Base-by-base conservation (phyloP, 2,888 invertebrate genomes). In the Leptinotarsa juncta region DNA sequence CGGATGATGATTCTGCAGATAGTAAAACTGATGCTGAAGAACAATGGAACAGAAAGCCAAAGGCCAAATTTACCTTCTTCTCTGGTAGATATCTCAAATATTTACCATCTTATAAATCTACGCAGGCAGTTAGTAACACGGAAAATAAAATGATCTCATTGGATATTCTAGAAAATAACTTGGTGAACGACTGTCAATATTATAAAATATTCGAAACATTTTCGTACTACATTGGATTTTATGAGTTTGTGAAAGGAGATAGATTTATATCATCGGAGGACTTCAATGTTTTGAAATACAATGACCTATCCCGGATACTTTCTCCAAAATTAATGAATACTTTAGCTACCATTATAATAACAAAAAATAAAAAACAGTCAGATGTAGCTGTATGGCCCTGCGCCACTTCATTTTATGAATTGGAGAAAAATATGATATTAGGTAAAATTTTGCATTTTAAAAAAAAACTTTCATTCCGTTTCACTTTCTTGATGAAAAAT, bases 41-140 rank as follows among this genome's bases (percentile, higher is more conserved):
- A 65, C 42, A 65, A 42, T 65, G 65, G 65, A 65, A 65, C 16
- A 3, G 65, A n/a, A n/a, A n/a, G 42, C 48, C 65, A 15, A 49
- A 48, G 65, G 65, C 65, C 42, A 65, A 65, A 48, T 42, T 49
- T 42, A 65, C 65, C 42, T 65, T 65, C 42, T 65, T 65, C 49
- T 48, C 65, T 48, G 48, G 65, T 16, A 42, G 48, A 42, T 65
- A 65, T 65, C 42, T 65, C 18, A 42, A 65, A 65, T 65, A 65
- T 65, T 65, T 26, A 65, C 65, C 42, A n/a, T 18, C 42, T 42
- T 65, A 48, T 18, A 65, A 48, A 65, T 65, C 65, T 42, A 48
- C 48, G 48, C 48, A 48, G 23, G 26, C 65, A 15, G 42, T 5
- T 12, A 65, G 42, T 65, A n/a, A 16, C 48, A 16, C 48, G 14